Percentiles rank a stretch among this genome's conserved stretches.
Evolutionary conservation across 2,113 vertebrate species (phyloP).

Genomic region (Toxostoma redivivum): DNA sequence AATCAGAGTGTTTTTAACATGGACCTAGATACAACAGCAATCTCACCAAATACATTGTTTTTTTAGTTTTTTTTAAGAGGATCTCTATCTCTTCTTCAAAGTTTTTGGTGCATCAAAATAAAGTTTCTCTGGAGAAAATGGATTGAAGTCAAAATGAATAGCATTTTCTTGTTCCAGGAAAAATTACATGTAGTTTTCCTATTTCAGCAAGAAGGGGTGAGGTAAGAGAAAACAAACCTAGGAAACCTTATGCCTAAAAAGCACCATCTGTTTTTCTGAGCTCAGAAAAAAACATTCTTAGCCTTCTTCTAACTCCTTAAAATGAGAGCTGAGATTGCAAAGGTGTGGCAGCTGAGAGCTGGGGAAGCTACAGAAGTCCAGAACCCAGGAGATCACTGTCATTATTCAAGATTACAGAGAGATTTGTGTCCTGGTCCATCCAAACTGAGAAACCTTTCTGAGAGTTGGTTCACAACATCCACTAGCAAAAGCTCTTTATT

Average conservation of each 20-base stretch:
- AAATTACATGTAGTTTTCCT: not conserved
- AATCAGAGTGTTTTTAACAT: not conserved
- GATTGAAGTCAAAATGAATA: not conserved
- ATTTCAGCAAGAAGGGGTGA: not conserved
- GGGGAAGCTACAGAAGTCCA: not conserved
- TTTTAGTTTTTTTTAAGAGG: not conserved
- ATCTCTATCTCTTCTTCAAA: not conserved
- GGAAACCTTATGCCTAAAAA: not conserved
- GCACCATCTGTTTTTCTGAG: not conserved
- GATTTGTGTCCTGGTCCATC: not conserved
- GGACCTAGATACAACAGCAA: not conserved
- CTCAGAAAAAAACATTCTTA: not conserved
- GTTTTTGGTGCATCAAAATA: not conserved
- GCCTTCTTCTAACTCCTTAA: not conserved
- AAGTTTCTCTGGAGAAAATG: not conserved
- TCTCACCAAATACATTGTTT: not conserved
- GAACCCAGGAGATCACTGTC: not conserved
- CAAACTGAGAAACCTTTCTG: not conserved
- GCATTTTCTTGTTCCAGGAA: not conserved
- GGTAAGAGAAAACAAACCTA: not conserved
- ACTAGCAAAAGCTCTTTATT: not conserved
- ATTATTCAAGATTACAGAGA: not conserved
- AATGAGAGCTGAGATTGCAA: not conserved
- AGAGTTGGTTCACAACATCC: not conserved
- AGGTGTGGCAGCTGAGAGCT: not conserved